Conservation (phyloP, 2,888 invertebrate genomes). For the Acholoe squamosa region DNA sequence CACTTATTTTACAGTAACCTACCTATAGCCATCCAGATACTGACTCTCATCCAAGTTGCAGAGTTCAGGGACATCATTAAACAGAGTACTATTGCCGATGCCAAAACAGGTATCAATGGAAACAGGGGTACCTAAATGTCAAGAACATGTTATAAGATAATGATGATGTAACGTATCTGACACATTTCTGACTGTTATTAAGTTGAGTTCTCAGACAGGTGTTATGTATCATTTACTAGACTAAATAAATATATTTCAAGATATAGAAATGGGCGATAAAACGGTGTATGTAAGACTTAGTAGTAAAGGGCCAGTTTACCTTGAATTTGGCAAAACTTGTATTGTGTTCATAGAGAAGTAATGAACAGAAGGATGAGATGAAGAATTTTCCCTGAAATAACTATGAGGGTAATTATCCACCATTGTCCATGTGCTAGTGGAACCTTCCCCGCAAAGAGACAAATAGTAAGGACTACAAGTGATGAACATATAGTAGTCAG, state of each 20-base stretch:
- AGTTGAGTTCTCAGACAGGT: not conserved
- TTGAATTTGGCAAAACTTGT: constrained; percentile 26
- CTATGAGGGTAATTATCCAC: not conserved
- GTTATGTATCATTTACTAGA: not conserved
- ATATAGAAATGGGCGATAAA: not conserved
- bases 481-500: not conserved
- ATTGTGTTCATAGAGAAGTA: constrained; percentile 30
- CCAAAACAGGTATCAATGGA: not conserved
- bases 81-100: not conserved
- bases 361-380: not conserved
- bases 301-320: not conserved
- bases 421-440: not conserved
- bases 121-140: not conserved
- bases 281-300: not conserved
- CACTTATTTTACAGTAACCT: too few relatives aligned
- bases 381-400: not conserved
- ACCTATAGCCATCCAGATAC: constrained; percentile 4
- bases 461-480: not conserved
- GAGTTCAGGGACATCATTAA: not conserved
- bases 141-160: too few relatives aligned
- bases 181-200: not conserved
- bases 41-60: not conserved
- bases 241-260: not conserved
- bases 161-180: not conserved
- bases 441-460: not conserved